Percentiles rank a stretch among this genome's conserved stretches.
phyloP scores from a whole-genome alignment of 2,113 vertebrate genomes.

The Azemiops feae region DNA sequence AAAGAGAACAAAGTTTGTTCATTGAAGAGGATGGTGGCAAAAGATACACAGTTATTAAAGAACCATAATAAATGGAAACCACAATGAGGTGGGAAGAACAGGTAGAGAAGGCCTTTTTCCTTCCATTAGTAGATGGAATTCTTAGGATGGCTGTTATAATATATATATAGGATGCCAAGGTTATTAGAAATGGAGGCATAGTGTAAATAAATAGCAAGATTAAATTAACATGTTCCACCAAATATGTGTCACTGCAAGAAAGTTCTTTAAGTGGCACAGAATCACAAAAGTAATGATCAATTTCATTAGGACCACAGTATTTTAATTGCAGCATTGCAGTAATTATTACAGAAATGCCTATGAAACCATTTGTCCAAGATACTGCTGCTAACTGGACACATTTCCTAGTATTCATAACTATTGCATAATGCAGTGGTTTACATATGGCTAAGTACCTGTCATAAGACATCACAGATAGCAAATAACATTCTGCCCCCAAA shows the following conservation, averaged over 20 bases:
- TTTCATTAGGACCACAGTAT: conserved; percentile 14
- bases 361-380: conserved; percentile 9
- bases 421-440: conserved; percentile 23
- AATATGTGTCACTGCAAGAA: conserved; percentile 26
- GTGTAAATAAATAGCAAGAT: conserved; percentile 14
- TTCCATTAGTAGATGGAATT: conserved; percentile 36
- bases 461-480: conserved; percentile 42
- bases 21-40: background rate
- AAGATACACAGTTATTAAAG: conserved; percentile 39
- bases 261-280: conserved; percentile 6
- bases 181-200: background rate
- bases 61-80: background rate
- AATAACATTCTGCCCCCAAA: conserved; percentile 7
- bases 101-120: conserved; percentile 47
- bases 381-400: conserved; percentile 28
- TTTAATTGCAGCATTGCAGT: conserved; percentile 22
- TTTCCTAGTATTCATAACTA: conserved; percentile 20
- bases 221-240: background rate
- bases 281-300: conserved; percentile 20
- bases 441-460: conserved; percentile 28
- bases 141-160: background rate
- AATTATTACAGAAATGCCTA: conserved; percentile 34
- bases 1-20: conserved; percentile 46
- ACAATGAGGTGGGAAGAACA: conserved; percentile 40
- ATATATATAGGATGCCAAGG: background rate